Evolutionary conservation across 2,113 vertebrate genomes (phyloP).

Genomic region (Anguilla rostrata): DNA sequence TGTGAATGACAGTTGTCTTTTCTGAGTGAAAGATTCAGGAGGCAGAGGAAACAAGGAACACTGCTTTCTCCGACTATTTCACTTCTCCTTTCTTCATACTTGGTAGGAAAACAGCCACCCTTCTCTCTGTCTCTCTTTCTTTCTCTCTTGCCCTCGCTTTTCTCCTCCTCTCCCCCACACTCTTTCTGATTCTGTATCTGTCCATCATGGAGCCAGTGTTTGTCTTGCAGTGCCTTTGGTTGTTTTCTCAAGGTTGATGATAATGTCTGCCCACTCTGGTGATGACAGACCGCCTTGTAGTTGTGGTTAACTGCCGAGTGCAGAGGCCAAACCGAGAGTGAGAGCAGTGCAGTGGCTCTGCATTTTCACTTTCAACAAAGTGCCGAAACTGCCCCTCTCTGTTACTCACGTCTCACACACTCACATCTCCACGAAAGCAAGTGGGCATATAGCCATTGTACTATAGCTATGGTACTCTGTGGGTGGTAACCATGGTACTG

Average conservation of each 20-base stretch:
- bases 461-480: no score
- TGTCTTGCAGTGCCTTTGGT: slow-evolving; percentile 26
- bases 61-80: background rate
- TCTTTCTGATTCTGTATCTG: slow-evolving; percentile 7
- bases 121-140: no score
- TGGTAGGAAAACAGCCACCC: background rate
- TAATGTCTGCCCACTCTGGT: slow-evolving; percentile 32
- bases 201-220: slow-evolving; percentile 38
- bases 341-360: slow-evolving; percentile 22
- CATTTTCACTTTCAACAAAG: slow-evolving; percentile 53
- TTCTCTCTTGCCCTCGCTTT: background rate
- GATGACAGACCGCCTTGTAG: slow-evolving; percentile 62
- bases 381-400: background rate
- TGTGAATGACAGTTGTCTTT: background rate
- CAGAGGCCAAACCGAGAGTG: slow-evolving; percentile 41
- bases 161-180: background rate
- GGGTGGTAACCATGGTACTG: no score
- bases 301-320: slow-evolving; percentile 64
- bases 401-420: background rate
- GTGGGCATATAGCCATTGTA: background rate
- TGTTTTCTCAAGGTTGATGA: slow-evolving; percentile 53
- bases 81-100: background rate
- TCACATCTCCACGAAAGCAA: background rate
- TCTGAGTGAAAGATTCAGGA: background rate
- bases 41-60: background rate